Evolutionary conservation across 2,888 invertebrate genomes (phyloP), one percentile per base, ranked within the genome.

Genomic region (Tetranychus truncatus): DNA sequence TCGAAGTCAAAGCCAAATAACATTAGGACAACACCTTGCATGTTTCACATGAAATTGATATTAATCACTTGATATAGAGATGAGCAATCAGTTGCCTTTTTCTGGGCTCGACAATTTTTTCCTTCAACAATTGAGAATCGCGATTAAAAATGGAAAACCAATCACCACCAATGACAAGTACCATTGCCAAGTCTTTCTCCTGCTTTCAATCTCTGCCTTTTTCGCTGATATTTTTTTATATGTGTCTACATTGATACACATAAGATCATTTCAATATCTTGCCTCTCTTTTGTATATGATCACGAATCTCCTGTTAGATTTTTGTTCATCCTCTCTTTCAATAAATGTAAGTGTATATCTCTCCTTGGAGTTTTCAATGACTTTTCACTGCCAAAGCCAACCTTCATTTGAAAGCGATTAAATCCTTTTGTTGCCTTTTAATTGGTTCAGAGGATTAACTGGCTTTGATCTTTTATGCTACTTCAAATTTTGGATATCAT

Each of bases 261-360:
- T 34, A 34, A 34, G 34, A 34, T 34, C 71, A 21, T 18, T 71
- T 44, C 71, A 8, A 34, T 71, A 71, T 24, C 24, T 71, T 71
- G 44, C 24, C 9, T 71, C 24, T 24, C 34, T 34, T 34, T 34
- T 34, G 34, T 34, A 34, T 34, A 34, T 34, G 4, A 34, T 34
- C 34, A 34, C 55, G 11, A 15, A 55, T 55, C 55, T 15, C 55
- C 15, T 55, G 55, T 15, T 55, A 6, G 69, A 69, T 24, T 72
- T 24, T 72, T 24, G 9, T 15, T 72, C 72, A 21, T 44, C n/a
- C 72, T 45, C 34, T 72, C 72, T 72, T 24, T 72, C 72, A 15
- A 55, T 55, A 9, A 3, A 8, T 15, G 9, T 15, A 55, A 55
- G 55, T 55, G 34, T 34, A 34, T 34, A 21, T 69, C 69, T 18